Evolutionary conservation across 2,797 vertebrate species (phyloP).

Genomic region (Argentina silus): DNA sequence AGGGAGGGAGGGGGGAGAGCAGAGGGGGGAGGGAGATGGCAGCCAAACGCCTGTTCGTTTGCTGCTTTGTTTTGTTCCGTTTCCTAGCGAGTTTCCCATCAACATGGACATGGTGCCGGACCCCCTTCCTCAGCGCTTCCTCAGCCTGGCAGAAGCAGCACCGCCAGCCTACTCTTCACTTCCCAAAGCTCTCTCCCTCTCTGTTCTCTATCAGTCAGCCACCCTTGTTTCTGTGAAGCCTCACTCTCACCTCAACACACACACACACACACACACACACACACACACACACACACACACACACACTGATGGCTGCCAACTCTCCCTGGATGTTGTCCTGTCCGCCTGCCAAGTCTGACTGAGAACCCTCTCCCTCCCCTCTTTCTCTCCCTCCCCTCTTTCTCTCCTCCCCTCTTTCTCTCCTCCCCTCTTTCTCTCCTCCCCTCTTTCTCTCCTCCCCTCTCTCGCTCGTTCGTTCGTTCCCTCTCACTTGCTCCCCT

Average conservation of each 20-base stretch:
- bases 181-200: background rate
- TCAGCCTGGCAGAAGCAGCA: background rate
- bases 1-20: background rate
- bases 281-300: background rate
- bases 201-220: background rate
- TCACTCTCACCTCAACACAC: background rate
- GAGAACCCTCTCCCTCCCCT: background rate
- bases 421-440: background rate
- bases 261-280: conserved; percentile 20
- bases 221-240: background rate
- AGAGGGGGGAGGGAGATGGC: background rate
- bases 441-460: background rate
- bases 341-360: conserved; percentile 58
- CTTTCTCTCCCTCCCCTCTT: background rate
- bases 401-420: background rate
- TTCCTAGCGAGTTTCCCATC: conserved; percentile 4
- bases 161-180: background rate
- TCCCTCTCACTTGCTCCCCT: background rate
- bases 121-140: background rate
- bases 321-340: conserved; percentile 33
- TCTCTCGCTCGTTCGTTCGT: conserved; percentile 5
- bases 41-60: background rate
- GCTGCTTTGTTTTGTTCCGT: background rate
- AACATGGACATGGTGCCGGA: background rate
- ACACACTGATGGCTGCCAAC: conserved; percentile 63